Evolutionary conservation across 2,113 vertebrate genomes (phyloP).

Genomic region (Hippocampus guttulatus): DNA sequence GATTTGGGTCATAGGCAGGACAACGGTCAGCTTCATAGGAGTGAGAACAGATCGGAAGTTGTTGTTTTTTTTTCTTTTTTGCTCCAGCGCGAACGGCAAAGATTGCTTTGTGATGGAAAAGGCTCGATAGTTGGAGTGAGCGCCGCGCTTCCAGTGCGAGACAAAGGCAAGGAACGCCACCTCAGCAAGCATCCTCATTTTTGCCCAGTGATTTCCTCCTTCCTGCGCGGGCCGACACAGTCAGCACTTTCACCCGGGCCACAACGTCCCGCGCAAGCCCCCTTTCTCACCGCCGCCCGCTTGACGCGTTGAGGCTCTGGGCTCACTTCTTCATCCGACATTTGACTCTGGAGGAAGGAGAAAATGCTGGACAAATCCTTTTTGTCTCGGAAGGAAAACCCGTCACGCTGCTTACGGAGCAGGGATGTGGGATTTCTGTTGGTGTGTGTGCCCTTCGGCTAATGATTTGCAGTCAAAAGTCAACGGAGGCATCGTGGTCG

Average conservation of each 20-base stretch:
- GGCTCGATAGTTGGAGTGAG: too few species aligned
- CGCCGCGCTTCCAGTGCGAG: not conserved
- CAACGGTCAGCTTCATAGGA: too few species aligned
- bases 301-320: not conserved
- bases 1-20: too few species aligned
- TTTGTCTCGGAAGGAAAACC: not conserved
- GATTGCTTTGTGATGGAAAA: not conserved
- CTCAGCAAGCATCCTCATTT: not conserved
- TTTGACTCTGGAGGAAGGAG: not conserved
- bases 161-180: not conserved
- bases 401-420: not conserved
- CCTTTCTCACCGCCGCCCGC: not conserved
- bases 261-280: not conserved
- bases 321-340: not conserved
- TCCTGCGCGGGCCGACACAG: conserved; percentile 23
- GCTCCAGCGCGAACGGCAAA: too few species aligned
- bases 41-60: too few species aligned
- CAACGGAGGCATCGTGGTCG: conserved; percentile 28
- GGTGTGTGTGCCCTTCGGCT: conserved; percentile 1
- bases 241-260: conserved; percentile 30
- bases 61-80: too few species aligned
- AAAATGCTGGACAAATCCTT: not conserved
- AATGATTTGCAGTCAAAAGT: conserved; percentile 53
- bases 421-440: not conserved
- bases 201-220: conserved; percentile 33